Evolutionary conservation across 2,888 invertebrate species (phyloP).

Genomic region (Margaritifera margaritifera): DNA sequence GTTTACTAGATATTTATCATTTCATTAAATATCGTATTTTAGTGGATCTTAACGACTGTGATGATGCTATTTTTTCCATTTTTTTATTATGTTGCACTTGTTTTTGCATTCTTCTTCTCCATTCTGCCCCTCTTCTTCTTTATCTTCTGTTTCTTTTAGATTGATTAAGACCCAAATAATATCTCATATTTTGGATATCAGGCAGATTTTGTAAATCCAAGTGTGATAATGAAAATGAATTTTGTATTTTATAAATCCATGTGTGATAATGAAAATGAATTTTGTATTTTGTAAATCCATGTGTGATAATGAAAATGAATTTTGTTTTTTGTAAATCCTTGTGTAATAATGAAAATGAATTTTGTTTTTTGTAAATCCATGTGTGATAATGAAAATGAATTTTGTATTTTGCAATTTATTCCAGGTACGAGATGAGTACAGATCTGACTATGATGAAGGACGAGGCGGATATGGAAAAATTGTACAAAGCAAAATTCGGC

Average conservation of each 20-base stretch:
- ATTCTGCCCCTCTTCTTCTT: too few species aligned
- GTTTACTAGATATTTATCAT: too few species aligned
- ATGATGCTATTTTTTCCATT: too few species aligned
- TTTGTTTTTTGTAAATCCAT: neutral
- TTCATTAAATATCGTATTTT: too few species aligned
- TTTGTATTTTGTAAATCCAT: neutral
- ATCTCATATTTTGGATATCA: too few species aligned
- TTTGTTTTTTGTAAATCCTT: neutral
- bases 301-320: neutral
- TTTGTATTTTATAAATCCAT: neutral
- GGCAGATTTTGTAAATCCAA: too few species aligned
- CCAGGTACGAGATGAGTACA: conserved; percentile 96
- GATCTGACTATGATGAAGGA: conserved; percentile 96
- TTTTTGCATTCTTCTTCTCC: too few species aligned
- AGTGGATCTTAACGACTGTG: too few species aligned
- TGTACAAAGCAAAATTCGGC: conserved; percentile 73
- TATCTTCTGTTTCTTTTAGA: too few species aligned
- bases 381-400: neutral
- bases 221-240: neutral
- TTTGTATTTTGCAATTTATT: conserved; percentile 49
- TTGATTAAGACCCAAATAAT: too few species aligned
- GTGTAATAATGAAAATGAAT: neutral
- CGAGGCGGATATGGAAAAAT: conserved; percentile 98
- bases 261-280: neutral
- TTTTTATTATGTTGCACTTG: too few species aligned